A percentile compares a stretch with the other conserved stretches of the same genome.
Evolutionary conservation across 2,888 invertebrate species (phyloP).

Genomic region (Meteorus colon): DNA sequence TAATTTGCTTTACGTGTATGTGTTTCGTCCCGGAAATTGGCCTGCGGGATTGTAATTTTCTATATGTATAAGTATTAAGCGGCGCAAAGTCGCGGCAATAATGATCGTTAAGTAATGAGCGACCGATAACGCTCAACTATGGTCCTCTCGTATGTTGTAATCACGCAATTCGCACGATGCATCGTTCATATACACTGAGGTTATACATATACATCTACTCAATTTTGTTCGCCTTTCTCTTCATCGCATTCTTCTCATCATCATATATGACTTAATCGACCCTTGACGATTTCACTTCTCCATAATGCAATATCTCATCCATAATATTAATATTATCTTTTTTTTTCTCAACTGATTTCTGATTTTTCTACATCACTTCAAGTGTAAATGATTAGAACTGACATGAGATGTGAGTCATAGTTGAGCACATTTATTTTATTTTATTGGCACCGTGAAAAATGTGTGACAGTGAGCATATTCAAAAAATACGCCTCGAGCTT

Average conservation of each 20-base stretch:
- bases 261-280: conserved; percentile 62
- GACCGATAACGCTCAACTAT: conserved; percentile 35
- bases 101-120: conserved; percentile 68
- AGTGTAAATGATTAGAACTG: conserved; percentile 59
- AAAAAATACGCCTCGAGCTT: not conserved
- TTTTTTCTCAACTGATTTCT: not conserved
- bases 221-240: conserved; percentile 5
- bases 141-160: conserved; percentile 44
- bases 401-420: not conserved
- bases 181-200: conserved; percentile 29
- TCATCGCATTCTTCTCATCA: conserved; percentile 28
- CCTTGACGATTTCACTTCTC: conserved; percentile 57
- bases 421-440: not conserved
- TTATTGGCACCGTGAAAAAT: not conserved
- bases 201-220: not conserved
- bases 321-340: not conserved
- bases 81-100: conserved; percentile 68
- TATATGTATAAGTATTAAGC: conserved; percentile 54
- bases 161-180: conserved; percentile 50
- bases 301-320: not conserved
- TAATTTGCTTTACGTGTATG: conserved; percentile 19
- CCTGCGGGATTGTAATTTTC: conserved; percentile 63
- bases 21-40: conserved; percentile 63
- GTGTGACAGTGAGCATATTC: not conserved
- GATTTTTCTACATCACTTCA: conserved; percentile 50